These are phyloP conservation scores for Myzus persicae DNA, from an alignment of 1,140 invertebrate species.

Conservation along the genomic window DNA sequence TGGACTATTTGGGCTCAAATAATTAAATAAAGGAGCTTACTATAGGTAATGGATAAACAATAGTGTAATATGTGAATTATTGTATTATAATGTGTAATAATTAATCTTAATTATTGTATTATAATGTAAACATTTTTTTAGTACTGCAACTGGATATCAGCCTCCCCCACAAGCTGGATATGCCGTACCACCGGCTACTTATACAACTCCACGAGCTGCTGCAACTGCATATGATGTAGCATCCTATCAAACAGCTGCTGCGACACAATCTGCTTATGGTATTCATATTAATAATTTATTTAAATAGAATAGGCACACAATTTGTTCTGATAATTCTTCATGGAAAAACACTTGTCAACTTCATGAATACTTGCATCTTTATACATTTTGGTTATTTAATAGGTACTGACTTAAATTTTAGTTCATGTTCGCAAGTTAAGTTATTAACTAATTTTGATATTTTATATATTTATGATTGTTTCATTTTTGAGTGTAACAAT, in stretches of 20 bases:
- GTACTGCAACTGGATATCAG: constrained; percentile 78
- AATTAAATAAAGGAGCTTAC: background rate
- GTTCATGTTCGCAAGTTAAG: no score
- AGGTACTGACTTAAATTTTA: no score
- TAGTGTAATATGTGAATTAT: background rate
- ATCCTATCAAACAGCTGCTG: constrained; percentile 78
- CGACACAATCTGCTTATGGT: constrained; percentile 70
- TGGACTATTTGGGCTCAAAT: background rate
- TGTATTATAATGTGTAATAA: background rate
- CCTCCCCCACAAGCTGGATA: constrained; percentile 80
- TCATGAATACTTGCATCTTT: no score
- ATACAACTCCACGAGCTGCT: constrained; percentile 75
- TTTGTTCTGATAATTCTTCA: no score
- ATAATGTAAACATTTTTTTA: background rate
- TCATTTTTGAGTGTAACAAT: no score
- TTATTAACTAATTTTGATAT: no score
- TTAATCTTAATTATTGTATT: background rate
- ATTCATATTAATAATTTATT: background rate
- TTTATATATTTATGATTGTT: no score
- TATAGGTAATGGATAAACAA: background rate
- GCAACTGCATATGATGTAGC: constrained; percentile 79
- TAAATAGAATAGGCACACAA: no score
- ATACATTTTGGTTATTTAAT: no score
- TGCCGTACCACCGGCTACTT: constrained; percentile 77
- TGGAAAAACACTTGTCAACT: no score